Conservation (phyloP, 2,888 invertebrate genomes). For the Rotaria macrura region DNA sequence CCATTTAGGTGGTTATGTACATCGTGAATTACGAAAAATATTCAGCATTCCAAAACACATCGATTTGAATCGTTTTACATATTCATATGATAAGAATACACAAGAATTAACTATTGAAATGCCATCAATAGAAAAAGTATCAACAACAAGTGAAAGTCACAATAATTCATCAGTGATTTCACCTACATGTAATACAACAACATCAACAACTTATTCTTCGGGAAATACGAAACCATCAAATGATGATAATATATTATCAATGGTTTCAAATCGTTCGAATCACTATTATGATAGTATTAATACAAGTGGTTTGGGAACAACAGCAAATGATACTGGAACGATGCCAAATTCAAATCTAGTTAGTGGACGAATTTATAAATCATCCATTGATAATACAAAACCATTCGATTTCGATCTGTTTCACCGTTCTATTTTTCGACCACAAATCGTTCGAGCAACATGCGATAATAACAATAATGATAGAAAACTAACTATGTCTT, state of each 20-base stretch:
- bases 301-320: background rate
- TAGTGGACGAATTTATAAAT: too few relatives aligned
- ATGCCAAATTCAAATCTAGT: background rate
- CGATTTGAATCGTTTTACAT: background rate
- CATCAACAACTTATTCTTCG: background rate
- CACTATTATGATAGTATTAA: background rate
- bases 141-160: background rate
- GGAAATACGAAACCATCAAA: background rate
- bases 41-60: conserved; percentile 1
- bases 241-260: background rate
- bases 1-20: background rate
- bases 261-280: background rate
- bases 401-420: conserved; percentile 21
- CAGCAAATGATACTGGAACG: background rate
- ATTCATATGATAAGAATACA: background rate
- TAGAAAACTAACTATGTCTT: background rate
- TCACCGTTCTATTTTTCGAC: conserved; percentile 3
- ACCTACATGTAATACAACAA: background rate
- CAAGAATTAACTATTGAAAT: conserved; percentile 6
- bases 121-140: background rate
- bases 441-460: background rate
- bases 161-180: background rate
- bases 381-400: background rate
- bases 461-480: background rate
- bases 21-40: conserved; percentile 4